Evolutionary conservation across 2,797 vertebrate genomes (phyloP).

Genomic region (Gadopsis marmoratus): DNA sequence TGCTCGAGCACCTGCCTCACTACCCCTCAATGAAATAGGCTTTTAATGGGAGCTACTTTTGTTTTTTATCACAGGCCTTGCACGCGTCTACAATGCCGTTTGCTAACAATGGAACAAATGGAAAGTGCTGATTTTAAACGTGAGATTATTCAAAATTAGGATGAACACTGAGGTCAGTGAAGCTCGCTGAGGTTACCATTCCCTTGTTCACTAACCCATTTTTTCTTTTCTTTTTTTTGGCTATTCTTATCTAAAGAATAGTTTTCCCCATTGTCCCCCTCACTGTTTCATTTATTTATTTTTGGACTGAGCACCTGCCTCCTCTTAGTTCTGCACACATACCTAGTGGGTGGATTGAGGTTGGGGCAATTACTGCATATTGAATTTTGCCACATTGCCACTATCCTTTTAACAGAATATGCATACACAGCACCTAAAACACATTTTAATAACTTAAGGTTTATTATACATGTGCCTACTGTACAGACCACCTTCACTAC

Average conservation of each 20-base stretch:
- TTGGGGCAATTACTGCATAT: constrained; percentile 33
- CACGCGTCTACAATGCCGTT: constrained; percentile 2
- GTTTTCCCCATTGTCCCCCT: not conserved
- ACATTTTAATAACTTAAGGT: constrained; percentile 37
- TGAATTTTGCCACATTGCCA: not conserved
- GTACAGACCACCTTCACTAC: constrained; percentile 69
- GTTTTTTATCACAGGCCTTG: not conserved
- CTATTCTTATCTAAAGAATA: constrained; percentile 47
- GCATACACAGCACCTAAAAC: constrained; percentile 12
- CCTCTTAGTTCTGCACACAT: constrained; percentile 53
- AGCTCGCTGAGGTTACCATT: constrained; percentile 45
- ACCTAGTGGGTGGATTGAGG: constrained; percentile 25
- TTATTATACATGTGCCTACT: constrained; percentile 48
- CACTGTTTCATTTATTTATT: constrained; percentile 56
- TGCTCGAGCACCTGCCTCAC: constrained; percentile 41
- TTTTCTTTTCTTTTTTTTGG: constrained; percentile 51
- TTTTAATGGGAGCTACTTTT: constrained; percentile 21
- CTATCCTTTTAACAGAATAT: constrained; percentile 30
- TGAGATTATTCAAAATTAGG: constrained; percentile 51
- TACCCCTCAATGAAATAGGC: constrained; percentile 4
- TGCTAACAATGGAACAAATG: constrained; percentile 25
- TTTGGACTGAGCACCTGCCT: constrained; percentile 60
- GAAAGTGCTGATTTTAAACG: constrained; percentile 33
- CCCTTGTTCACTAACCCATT: constrained; percentile 56
- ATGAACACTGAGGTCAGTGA: constrained; percentile 51